These are phyloP conservation scores for Spatula clypeata DNA, from an alignment of 2,797 vertebrate species.

Conservation along the genomic window DNA sequence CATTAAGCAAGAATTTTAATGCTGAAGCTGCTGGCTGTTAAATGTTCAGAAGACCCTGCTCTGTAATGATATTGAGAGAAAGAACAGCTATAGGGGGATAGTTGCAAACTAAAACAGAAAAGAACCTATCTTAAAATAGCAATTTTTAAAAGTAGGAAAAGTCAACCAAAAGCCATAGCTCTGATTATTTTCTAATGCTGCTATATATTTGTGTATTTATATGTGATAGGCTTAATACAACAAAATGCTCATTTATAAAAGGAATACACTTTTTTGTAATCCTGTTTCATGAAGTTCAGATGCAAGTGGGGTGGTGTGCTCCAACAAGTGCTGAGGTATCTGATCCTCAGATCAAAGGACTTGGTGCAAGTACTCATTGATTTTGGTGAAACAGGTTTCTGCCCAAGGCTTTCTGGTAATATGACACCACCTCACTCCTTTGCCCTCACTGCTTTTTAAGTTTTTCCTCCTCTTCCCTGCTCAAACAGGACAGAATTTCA, in stretches of 20 bases:
- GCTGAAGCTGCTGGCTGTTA: background rate
- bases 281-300: background rate
- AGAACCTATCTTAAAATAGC: fast-evolving
- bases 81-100: background rate
- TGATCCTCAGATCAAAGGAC: background rate
- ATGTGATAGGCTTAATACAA: background rate
- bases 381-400: background rate
- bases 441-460: fast-evolving
- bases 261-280: background rate
- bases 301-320: background rate
- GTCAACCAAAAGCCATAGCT: background rate
- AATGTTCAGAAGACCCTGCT: background rate
- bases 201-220: background rate
- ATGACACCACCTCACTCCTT: background rate
- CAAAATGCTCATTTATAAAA: background rate
- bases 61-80: background rate
- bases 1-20: background rate
- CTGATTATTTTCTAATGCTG: background rate
- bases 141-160: background rate
- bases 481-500: background rate
- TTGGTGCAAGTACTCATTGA: background rate
- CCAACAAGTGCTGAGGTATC: background rate
- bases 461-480: background rate
- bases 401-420: background rate
- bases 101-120: background rate